Percentiles rank a stretch among this genome's conserved stretches.
Evolutionary conservation across 2,888 invertebrate genomes (phyloP).

Genomic region (Drosophila maculinotata): DNA sequence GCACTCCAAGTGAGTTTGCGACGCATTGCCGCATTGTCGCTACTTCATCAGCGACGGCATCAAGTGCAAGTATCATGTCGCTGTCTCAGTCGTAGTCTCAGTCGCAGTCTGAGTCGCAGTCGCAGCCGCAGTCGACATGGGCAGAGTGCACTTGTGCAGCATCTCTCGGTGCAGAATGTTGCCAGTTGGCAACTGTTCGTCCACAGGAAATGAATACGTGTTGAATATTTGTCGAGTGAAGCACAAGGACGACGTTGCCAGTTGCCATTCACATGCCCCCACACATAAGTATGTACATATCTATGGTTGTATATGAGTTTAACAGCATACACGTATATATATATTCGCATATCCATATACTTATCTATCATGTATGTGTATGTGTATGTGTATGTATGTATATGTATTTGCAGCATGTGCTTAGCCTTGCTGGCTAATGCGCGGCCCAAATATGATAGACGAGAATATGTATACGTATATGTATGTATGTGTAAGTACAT

Average conservation of each 20-base stretch:
- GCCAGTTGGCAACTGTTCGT: constrained; percentile 78
- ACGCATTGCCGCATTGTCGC: constrained; percentile 82
- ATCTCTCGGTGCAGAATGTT: constrained; percentile 66
- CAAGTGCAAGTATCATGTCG: constrained; percentile 79
- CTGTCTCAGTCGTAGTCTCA: constrained; percentile 13
- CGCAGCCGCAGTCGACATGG: constrained; percentile 16
- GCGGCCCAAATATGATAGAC: constrained; percentile 77
- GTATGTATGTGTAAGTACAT: constrained; percentile 30
- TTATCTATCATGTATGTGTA: constrained; percentile 28
- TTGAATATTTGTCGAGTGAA: constrained; percentile 80
- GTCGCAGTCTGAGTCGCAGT: constrained; percentile 1
- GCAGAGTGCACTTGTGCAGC: constrained; percentile 71
- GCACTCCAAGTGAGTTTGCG: constrained; percentile 77
- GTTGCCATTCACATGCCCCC: constrained; percentile 33
- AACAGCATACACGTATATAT: constrained; percentile 35
- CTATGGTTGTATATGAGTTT: constrained; percentile 48
- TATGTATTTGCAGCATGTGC: constrained; percentile 48
- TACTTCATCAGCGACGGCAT: constrained; percentile 81
- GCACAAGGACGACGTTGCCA: constrained; percentile 65
- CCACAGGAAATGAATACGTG: constrained; percentile 82
- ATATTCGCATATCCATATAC: constrained; percentile 44
- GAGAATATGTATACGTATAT: constrained; percentile 54
- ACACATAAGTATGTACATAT: constrained; percentile 21
- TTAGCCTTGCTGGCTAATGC: constrained; percentile 77
- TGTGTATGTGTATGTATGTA: constrained; percentile 4